These are phyloP conservation scores for Tetanocera ferruginea DNA, from an alignment of 2,888 invertebrate species.

Conservation along the genomic window DNA sequence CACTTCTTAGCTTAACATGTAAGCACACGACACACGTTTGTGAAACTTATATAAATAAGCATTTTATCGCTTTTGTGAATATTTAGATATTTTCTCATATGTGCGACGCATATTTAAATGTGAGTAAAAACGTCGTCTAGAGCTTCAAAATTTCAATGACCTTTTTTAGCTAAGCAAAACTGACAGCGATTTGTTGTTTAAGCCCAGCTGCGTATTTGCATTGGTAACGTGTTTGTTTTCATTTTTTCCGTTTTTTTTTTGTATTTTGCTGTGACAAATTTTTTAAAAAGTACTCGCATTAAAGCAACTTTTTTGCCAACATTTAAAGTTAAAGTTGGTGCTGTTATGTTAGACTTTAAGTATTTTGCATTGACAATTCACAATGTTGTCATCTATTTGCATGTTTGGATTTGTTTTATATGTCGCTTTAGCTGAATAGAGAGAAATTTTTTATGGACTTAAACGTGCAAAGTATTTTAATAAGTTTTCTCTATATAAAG, in stretches of 20 bases:
- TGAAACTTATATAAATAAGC: too few relatives aligned
- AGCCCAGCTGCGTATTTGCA: conserved; percentile 20
- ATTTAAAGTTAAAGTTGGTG: not conserved
- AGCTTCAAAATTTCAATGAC: conserved; percentile 15
- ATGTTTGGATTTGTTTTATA: not conserved
- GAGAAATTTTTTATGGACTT: conserved; percentile 12
- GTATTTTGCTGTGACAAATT: not conserved
- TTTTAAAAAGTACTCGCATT: not conserved
- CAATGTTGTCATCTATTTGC: not conserved
- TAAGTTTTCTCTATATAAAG: conserved; percentile 3
- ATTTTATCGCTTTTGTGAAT: not conserved
- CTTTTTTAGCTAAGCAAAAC: conserved; percentile 16
- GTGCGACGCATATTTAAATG: not conserved
- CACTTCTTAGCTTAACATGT: too few relatives aligned
- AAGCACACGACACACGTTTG: too few relatives aligned
- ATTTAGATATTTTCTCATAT: not conserved
- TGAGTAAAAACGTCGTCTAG: not conserved
- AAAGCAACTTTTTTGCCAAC: not conserved
- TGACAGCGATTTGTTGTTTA: not conserved
- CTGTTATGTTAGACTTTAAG: not conserved
- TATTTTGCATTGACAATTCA: not conserved
- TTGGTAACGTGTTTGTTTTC: not conserved
- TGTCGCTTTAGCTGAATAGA: conserved; percentile 3
- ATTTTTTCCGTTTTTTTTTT: not conserved
- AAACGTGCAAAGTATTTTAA: conserved; percentile 22